Evolutionary conservation across 2,888 invertebrate genomes (phyloP).

Genomic region (Nezara viridula): DNA sequence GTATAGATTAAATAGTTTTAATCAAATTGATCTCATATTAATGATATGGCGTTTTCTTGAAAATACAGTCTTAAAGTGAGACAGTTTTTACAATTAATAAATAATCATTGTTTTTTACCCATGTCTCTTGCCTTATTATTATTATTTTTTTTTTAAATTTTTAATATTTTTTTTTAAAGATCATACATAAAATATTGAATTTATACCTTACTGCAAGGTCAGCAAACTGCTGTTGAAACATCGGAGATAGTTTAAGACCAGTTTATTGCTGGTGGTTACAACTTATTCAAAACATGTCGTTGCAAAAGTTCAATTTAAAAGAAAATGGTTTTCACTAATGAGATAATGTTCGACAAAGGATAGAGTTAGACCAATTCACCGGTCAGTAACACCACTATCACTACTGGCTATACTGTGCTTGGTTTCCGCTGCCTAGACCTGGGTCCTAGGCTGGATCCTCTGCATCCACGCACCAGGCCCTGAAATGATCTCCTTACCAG

Average conservation of each 20-base stretch:
- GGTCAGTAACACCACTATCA: neutral
- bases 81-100: conserved; percentile 29
- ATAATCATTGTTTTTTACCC: conserved; percentile 20
- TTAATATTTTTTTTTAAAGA: neutral
- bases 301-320: conserved; percentile 46
- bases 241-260: conserved; percentile 36
- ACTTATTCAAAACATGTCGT: conserved; percentile 29
- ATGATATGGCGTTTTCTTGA: conserved; percentile 41
- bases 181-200: conserved; percentile 40
- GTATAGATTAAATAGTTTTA: neutral
- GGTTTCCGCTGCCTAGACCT: conserved; percentile 25
- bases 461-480: neutral
- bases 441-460: neutral
- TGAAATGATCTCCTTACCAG: conserved; percentile 42
- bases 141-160: neutral
- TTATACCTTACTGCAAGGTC: conserved; percentile 15
- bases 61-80: conserved; percentile 29
- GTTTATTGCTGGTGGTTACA: conserved; percentile 11
- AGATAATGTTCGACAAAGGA: neutral
- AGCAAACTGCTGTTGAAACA: conserved; percentile 14
- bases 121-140: conserved; percentile 39
- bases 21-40: neutral
- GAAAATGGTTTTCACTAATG: neutral
- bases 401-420: conserved; percentile 45
- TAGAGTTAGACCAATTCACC: neutral